These are phyloP conservation scores for Ceratosolen solmsi DNA, from an alignment of 1,140 invertebrate species.

Conservation along the genomic window DNA sequence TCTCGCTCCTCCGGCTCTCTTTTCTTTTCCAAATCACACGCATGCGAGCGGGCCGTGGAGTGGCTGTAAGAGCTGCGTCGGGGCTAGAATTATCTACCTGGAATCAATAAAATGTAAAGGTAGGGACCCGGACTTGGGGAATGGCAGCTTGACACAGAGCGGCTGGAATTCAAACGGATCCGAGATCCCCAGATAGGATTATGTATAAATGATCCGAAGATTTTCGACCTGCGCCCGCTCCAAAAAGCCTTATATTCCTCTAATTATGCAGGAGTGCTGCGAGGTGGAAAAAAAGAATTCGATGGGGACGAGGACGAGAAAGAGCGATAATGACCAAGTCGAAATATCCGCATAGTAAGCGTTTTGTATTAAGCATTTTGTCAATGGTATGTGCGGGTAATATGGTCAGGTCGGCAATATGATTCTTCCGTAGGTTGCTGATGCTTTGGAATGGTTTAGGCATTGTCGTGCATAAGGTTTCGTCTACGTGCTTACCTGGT, in stretches of 20 bases:
- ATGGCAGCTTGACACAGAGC: slow-evolving; percentile 17
- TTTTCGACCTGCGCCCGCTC: slow-evolving; percentile 17
- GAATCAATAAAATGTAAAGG: slow-evolving; percentile 43
- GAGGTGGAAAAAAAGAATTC: slow-evolving; percentile 24
- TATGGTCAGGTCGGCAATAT: neutral
- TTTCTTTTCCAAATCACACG: neutral
- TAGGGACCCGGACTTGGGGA: slow-evolving; percentile 7
- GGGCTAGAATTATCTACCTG: slow-evolving; percentile 38
- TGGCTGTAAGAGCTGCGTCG: neutral
- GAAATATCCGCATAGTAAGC: neutral
- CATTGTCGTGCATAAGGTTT: neutral
- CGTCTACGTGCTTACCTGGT: neutral
- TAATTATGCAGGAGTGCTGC: slow-evolving; percentile 43
- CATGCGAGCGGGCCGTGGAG: neutral
- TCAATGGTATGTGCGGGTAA: neutral
- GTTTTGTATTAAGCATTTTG: neutral
- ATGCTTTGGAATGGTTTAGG: neutral
- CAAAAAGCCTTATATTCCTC: slow-evolving; percentile 42
- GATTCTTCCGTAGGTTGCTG: neutral
- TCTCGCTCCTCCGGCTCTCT: neutral
- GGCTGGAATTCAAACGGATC: slow-evolving; percentile 45
- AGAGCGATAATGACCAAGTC: slow-evolving; percentile 16
- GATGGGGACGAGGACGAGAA: neutral
- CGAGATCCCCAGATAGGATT: slow-evolving; percentile 48
- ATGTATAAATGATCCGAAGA: slow-evolving; percentile 48